Evolutionary conservation across 2,113 vertebrate genomes (phyloP), one percentile per base, ranked within the genome.

Genomic region (Panthera tigris): DNA sequence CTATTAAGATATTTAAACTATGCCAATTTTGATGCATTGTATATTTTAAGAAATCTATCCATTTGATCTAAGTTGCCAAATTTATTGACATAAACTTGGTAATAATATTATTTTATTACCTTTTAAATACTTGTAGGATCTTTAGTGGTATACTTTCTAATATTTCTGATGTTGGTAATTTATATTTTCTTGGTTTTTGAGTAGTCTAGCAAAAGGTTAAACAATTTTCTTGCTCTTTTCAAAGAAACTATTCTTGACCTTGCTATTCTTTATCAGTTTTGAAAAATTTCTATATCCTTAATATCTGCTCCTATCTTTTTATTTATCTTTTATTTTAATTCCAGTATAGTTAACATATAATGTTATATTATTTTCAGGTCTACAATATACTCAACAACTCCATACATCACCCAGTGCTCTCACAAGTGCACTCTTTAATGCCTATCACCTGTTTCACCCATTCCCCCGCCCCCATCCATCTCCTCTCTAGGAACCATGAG

Each of bases 1-100:
- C 21, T 80, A 80, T 48, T 94, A 80, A 88, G 36, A 45, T 69
- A 94, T 61, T 80, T 89, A 71, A 94, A 73, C 41, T 89, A 61
- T 61, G 39, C 25, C 18, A 73, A 63, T 14, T 89, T 73, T 52
- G 55, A 89, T 82, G 33, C 23, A 73, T 18, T 65, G 18, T 15
- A 48, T 87, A 68, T 80, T 69, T n/a, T 23, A 79, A 45, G 31
- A 21, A n/a, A 48, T 57, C 11, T 85, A 36, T 78, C 50, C 31
- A 63, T 52, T 93, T 66, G 57, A 66, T 5, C 41, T 52, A 65
- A 45, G 36, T 91, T 81, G 48, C 68, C 48, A 69, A 57, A 61
- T 82, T 83, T 18, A 7, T 93, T 83, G 29, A 11, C 36, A 63
- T 66, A 73, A 73, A 50, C 4, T 89, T 73, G 12, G 16, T 79